Evolutionary conservation across 2,888 invertebrate genomes (phyloP), one percentile per base, ranked within the genome.

Genomic region (Drosophila neutralis): DNA sequence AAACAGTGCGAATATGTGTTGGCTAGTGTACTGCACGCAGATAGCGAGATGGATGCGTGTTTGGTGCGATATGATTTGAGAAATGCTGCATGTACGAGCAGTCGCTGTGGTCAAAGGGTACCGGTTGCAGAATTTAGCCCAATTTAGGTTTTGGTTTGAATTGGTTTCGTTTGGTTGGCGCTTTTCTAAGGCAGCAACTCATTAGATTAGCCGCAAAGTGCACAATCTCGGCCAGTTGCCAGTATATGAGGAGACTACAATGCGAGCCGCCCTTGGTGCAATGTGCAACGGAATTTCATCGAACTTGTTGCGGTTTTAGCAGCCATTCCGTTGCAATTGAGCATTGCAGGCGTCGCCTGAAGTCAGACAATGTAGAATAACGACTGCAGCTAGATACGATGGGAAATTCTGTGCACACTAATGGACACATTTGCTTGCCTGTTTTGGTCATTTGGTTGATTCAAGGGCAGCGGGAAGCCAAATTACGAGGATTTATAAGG

Each of bases 191-290:
- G 74, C 75, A 56, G 58, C 57, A 53, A 69, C 59, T 67, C 72
- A 87, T 83, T 89, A 83, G 66, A 72, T 60, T 60, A 84, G 65
- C 79, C 87, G 54, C 81, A 85, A 72, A 75, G 73, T 66, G 53
- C 60, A 73, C 71, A 78, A 81, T 81, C 74, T 72, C 72, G 60
- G 73, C 29, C 62, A 72, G 69, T 54, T 63, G n/a, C 36, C 51
- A 21, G 52, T 38, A 38, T 15, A 10, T 21, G 49, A 40, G 4
- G 21, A 40, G 42, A 15, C 59, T 54, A 51, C 59, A 33, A 48
- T 66, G 54, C 40, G 6, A 42, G 31, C 15, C 24, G 31, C 42
- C 51, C 48, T 57, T 33, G 21, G 27, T 38, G 31, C 31, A 38
- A 68, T 49, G 52, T 73, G 68, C 67, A 60, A 65, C 65, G 58